These are phyloP conservation scores for Molothrus ater DNA, from an alignment of 2,797 vertebrate genomes.

Conservation along the genomic window DNA sequence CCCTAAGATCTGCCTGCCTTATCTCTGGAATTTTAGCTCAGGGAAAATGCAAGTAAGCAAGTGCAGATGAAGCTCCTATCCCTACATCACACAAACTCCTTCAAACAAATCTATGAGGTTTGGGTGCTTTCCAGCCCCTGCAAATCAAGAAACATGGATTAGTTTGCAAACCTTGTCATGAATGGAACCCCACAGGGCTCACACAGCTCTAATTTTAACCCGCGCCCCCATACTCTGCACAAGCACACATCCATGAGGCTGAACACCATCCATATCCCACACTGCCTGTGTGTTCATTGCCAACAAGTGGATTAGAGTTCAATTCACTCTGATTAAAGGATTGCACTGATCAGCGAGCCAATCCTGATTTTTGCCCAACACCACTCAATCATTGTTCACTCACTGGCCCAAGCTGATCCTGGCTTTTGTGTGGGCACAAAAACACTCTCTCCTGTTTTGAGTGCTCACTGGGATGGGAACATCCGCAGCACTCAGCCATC, in stretches of 20 bases:
- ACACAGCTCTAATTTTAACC: slow-evolving; percentile 40
- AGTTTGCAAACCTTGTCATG: slow-evolving; percentile 20
- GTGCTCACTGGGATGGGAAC: not conserved
- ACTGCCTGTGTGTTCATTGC: slow-evolving; percentile 9
- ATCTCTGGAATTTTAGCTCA: not conserved
- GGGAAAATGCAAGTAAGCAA: not conserved
- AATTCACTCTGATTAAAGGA: slow-evolving; percentile 45
- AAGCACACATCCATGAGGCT: slow-evolving; percentile 9
- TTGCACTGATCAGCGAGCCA: slow-evolving; percentile 25
- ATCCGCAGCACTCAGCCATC: accelerated
- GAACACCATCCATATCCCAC: not conserved
- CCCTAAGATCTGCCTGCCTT: not conserved
- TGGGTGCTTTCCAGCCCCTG: slow-evolving; percentile 18
- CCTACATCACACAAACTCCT: not conserved
- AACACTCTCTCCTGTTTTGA: not conserved
- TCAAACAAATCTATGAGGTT: not conserved
- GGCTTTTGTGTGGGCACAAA: not conserved
- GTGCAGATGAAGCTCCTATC: slow-evolving; percentile 10
- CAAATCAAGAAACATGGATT: slow-evolving; percentile 7
- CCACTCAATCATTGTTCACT: not conserved
- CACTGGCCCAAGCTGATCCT: not conserved
- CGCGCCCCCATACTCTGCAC: not conserved
- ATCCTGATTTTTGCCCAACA: slow-evolving; percentile 22
- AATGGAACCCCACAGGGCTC: slow-evolving; percentile 12
- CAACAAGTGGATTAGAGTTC: slow-evolving; percentile 44